A percentile compares a stretch with the other conserved stretches of the same genome.
phyloP scores from a whole-genome alignment of 2,797 vertebrate genomes.

The Crax fasciolata region DNA sequence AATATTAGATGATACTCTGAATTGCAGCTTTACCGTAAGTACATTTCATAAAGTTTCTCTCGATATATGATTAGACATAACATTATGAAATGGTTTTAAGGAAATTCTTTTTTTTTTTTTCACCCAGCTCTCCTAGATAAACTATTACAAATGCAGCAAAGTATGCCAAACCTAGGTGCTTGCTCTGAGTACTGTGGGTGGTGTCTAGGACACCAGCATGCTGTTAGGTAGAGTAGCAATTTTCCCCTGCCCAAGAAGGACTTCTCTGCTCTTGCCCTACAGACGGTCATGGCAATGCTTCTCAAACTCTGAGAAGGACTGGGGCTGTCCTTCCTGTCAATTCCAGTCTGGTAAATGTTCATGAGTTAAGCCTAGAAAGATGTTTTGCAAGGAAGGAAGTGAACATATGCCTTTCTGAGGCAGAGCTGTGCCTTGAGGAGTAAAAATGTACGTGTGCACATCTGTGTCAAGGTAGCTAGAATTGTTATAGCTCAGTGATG shows the following conservation, averaged over 20 bases:
- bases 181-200: background rate
- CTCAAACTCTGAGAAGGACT: background rate
- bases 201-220: background rate
- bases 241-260: background rate
- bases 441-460: background rate
- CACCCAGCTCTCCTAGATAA: background rate
- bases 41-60: background rate
- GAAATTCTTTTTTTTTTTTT: background rate
- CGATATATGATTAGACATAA: background rate
- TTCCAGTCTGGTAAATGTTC: background rate
- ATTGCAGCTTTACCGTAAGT: background rate
- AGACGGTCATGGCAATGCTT: background rate
- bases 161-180: background rate
- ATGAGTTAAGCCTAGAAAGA: background rate
- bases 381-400: background rate
- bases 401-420: background rate
- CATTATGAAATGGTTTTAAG: background rate
- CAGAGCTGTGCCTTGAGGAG: background rate
- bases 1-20: background rate
- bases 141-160: background rate
- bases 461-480: constrained; percentile 15
- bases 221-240: background rate
- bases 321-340: background rate
- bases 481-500: background rate
- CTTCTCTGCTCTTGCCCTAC: background rate